Evolutionary conservation across 2,888 invertebrate genomes (phyloP).

Genomic region (Volucella bombylans): DNA sequence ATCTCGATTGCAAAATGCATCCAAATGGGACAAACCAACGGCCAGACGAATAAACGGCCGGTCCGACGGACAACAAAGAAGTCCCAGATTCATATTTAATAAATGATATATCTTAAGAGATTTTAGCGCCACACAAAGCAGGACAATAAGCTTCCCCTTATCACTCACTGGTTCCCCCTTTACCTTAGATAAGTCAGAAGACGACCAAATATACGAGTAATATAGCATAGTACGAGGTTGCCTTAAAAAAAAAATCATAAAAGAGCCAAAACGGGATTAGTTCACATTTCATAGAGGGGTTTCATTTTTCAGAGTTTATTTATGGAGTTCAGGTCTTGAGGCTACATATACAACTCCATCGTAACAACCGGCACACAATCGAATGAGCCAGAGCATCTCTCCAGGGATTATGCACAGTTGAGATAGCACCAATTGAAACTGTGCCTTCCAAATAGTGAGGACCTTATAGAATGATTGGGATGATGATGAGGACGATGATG

Average conservation of each 20-base stretch:
- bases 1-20: slow-evolving; percentile 61
- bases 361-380: slow-evolving; percentile 1
- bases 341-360: slow-evolving; percentile 62
- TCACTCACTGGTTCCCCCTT: neutral
- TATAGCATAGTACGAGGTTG: neutral
- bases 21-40: slow-evolving; percentile 54
- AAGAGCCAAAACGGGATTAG: slow-evolving; percentile 60
- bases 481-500: slow-evolving; percentile 19
- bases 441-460: slow-evolving; percentile 19
- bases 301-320: slow-evolving; percentile 72
- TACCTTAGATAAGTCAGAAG: neutral
- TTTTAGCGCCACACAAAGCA: slow-evolving; percentile 71
- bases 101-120: slow-evolving; percentile 72
- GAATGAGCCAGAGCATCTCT: slow-evolving; percentile 47
- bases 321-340: slow-evolving; percentile 68
- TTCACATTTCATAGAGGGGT: slow-evolving; percentile 67
- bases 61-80: slow-evolving; percentile 40
- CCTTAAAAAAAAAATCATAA: slow-evolving; percentile 4
- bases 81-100: slow-evolving; percentile 73
- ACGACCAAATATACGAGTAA: no score
- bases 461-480: no score
- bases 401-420: slow-evolving; percentile 60
- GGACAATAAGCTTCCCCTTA: slow-evolving; percentile 54
- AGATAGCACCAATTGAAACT: slow-evolving; percentile 30
- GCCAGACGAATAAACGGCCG: no score